Conservation (phyloP, 2,113 vertebrate genomes). For the Eurypyga helias region DNA sequence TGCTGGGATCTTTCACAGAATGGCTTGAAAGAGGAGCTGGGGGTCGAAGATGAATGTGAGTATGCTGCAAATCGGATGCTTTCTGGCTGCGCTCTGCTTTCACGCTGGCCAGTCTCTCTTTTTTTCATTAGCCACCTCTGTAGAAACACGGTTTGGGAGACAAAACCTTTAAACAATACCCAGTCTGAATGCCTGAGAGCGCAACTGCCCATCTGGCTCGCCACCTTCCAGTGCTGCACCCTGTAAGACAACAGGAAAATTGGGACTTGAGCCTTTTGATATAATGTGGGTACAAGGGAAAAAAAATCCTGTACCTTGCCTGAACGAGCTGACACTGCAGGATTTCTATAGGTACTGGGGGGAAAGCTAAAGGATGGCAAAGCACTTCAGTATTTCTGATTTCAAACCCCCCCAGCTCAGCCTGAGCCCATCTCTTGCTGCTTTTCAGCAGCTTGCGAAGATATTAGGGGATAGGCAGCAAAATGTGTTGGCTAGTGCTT, state of each 20-base stretch:
- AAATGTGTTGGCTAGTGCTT: neutral
- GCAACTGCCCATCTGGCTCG: accelerated
- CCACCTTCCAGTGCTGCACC: neutral
- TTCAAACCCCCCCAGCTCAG: neutral
- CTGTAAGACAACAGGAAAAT: neutral
- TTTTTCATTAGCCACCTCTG: neutral
- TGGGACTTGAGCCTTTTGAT: neutral
- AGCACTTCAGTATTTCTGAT: neutral
- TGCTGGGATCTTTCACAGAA: constrained; percentile 59
- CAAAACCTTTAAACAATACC: neutral
- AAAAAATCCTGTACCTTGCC: neutral
- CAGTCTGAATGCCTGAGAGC: neutral
- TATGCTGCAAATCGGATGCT: neutral
- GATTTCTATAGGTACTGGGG: neutral
- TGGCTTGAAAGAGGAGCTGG: constrained; percentile 77
- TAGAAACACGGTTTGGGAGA: neutral
- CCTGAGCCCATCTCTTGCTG: neutral
- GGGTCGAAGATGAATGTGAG: constrained; percentile 81
- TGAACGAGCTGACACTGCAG: neutral
- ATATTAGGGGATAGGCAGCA: neutral
- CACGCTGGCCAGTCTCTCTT: neutral
- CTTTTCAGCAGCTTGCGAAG: neutral
- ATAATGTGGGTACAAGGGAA: neutral
- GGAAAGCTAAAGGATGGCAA: neutral
- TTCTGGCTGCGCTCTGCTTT: neutral